Base-by-base conservation (phyloP, 2,797 vertebrate species). In the Periparus ater region DNA sequence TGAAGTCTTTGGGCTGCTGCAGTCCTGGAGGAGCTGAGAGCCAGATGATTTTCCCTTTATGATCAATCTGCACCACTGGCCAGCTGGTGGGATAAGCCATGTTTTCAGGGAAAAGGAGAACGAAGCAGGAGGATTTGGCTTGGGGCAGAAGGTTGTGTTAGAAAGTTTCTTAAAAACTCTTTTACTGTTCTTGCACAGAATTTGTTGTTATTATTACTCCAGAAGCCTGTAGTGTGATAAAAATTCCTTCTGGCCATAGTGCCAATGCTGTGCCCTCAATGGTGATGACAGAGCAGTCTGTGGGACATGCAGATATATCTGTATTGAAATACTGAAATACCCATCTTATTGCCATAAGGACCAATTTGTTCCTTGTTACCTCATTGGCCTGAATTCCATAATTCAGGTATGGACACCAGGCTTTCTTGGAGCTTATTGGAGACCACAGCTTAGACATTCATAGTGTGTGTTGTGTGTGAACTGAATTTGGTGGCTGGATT, bases 381-480 rank as follows among this genome's bases (percentile, higher is more conserved):
- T 78, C 48, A 2, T 6, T 87, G 63, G 32, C 74, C 67, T 73
- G 77, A 58, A 44, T 70, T 62, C 44, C 32, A 12, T 19, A 44
- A 34, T 71, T 73, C 29, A 30, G 34, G 8, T 38, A 7, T 2
- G 11, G 40, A 42, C 55, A 63, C 61, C 29, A 50, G 29, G 34
- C 20, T 80, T 72, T 53, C 62, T 54, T 0, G 0, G 21, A 40
- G n/a, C 20, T 83, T 38, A 1, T 1, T 32, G 57, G 54, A 70
- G 60, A 50, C 60, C 13, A 2, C 4, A 58, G 27, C 53, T 51
- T n/a, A 36, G 50, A 14, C 44, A 7, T 11, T 67, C 18, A 1
- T 5, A 10, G 16, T 6, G 0, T 6, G 5, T 34, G n/a, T 3
- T 21, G 5, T 19, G 11, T 36, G 32, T 62, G 30, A 22, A 23